Percentiles rank a stretch among this genome's conserved stretches.
These are phyloP conservation scores for Drosophila leonis DNA, from an alignment of 2,888 invertebrate genomes.

Conservation along the genomic window DNA sequence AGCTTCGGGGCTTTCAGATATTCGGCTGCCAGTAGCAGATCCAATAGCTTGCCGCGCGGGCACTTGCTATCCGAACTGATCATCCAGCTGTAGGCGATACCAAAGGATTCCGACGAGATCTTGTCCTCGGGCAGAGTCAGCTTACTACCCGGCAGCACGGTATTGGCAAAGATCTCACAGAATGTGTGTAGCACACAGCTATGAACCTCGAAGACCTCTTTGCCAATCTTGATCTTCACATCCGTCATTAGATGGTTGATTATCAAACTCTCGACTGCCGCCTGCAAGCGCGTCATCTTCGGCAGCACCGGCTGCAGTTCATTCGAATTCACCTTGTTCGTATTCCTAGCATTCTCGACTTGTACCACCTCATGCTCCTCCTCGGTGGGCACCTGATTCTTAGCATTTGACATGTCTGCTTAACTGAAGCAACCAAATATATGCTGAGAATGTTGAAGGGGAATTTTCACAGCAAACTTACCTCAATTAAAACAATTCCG, in stretches of 20 bases:
- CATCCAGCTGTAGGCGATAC: slow-evolving; percentile 15
- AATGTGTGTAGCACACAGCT: slow-evolving; percentile 7
- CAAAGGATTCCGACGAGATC: background rate
- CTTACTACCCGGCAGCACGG: rapidly evolving
- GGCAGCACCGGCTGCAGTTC: background rate
- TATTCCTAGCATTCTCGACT: background rate
- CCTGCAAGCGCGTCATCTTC: background rate
- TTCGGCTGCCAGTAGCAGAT: background rate
- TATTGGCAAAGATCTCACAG: background rate
- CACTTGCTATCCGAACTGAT: background rate
- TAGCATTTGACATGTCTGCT: background rate
- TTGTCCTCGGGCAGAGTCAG: background rate
- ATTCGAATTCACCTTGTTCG: background rate
- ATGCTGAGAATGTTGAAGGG: too few relatives aligned
- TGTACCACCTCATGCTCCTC: background rate
- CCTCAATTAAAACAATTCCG: background rate
- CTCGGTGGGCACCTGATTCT: background rate
- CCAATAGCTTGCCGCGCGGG: background rate
- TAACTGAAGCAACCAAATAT: background rate
- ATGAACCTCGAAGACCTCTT: background rate
- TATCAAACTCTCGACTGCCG: background rate
- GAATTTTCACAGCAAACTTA: background rate
- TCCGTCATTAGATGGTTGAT: background rate
- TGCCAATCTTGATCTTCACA: slow-evolving; percentile 2
- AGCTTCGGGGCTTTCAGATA: slow-evolving; percentile 3